These are phyloP conservation scores for Acrocera orbiculus DNA, from an alignment of 2,888 invertebrate species.

Conservation along the genomic window DNA sequence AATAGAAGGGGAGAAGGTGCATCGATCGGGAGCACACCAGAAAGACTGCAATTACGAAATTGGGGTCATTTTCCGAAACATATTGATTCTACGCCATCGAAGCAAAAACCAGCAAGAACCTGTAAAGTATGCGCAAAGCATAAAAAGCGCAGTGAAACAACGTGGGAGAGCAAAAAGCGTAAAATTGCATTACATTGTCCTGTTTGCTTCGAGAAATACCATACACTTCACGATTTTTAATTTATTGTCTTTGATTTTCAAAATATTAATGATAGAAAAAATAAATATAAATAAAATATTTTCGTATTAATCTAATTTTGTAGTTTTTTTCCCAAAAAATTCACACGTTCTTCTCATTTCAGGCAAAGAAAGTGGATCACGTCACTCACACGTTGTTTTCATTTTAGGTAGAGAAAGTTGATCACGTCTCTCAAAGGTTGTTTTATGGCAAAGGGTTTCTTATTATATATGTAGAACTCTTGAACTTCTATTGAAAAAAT, in stretches of 20 bases:
- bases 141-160: no score
- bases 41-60: not conserved
- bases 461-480: no score
- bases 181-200: constrained; percentile 1
- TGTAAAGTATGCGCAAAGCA: constrained; percentile 1
- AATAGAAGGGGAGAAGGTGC: not conserved
- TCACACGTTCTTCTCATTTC: no score
- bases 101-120: constrained; percentile 2
- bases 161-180: constrained; percentile 1
- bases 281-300: not conserved
- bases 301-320: no score
- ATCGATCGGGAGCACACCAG: not conserved
- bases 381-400: no score
- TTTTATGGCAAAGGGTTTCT: no score
- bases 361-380: no score
- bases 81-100: constrained; percentile 2
- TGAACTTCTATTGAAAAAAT: no score
- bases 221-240: constrained; percentile 1
- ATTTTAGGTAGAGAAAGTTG: no score
- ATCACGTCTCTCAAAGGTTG: no score
- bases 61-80: no score
- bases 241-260: not conserved
- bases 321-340: no score
- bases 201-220: not conserved
- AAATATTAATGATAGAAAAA: not conserved